Evolutionary conservation across 1,140 invertebrate species (phyloP).

Genomic region (Ectropis grisescens): DNA sequence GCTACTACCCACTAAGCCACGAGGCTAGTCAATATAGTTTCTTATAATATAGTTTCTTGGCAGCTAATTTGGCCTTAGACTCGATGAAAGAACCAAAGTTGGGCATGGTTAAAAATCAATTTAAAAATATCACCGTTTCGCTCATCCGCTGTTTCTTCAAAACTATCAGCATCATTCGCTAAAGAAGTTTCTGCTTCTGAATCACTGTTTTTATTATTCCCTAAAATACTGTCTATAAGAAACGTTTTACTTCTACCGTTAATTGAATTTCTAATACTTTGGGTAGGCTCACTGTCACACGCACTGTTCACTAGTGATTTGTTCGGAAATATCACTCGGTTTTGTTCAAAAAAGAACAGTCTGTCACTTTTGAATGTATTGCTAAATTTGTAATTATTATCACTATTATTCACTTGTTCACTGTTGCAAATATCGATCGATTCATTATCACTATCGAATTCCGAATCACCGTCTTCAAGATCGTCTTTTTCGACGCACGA

Average conservation of each 20-base stretch:
- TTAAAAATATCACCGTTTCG: slow-evolving; percentile 36
- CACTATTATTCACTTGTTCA: slow-evolving; percentile 20
- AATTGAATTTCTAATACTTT: slow-evolving; percentile 20
- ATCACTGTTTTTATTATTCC: slow-evolving; percentile 33
- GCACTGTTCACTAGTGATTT: slow-evolving; percentile 19
- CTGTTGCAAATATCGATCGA: slow-evolving; percentile 60
- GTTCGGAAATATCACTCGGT: slow-evolving; percentile 15
- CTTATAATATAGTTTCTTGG: too few species aligned
- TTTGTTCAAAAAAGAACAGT: slow-evolving; percentile 24
- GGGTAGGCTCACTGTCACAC: slow-evolving; percentile 21
- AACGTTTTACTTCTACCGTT: slow-evolving; percentile 51
- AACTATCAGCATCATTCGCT: slow-evolving; percentile 22
- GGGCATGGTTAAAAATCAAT: too few species aligned
- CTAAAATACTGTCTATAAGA: slow-evolving; percentile 60
- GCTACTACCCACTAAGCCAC: too few species aligned
- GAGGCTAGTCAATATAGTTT: too few species aligned
- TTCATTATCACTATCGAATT: slow-evolving; percentile 62
- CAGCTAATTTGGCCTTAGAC: too few species aligned
- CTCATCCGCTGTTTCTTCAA: slow-evolving; percentile 49
- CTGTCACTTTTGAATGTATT: slow-evolving; percentile 13
- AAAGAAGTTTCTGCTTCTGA: slow-evolving; percentile 5
- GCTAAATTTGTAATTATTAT: slow-evolving; percentile 12
- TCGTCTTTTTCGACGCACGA: slow-evolving; percentile 16
- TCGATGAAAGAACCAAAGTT: too few species aligned
- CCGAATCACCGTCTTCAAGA: slow-evolving; percentile 27